phyloP scores from a whole-genome alignment of 2,113 vertebrate genomes.

The Melanerpes formicivorus region DNA sequence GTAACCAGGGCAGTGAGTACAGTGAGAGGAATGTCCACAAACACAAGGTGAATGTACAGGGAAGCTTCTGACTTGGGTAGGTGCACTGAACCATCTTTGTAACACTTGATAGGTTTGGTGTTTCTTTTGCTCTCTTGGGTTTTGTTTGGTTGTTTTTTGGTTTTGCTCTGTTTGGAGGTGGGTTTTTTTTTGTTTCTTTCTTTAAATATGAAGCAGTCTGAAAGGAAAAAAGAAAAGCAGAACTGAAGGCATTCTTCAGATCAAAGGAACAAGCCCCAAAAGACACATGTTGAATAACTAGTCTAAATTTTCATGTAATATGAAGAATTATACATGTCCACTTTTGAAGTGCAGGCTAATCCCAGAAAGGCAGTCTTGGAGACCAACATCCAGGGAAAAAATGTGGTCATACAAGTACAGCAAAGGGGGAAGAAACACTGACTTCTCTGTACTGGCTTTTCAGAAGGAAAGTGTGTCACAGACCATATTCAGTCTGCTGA shows the following conservation, averaged over 20 bases:
- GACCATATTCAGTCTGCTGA: background rate
- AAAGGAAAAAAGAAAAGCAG: background rate
- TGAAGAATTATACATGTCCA: background rate
- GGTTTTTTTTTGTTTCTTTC: background rate
- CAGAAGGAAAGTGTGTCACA: background rate
- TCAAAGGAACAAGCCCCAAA: constrained; percentile 15
- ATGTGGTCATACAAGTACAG: constrained; percentile 9
- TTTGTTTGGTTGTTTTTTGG: background rate
- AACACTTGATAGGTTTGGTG: background rate
- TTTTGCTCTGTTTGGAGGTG: too few species aligned
- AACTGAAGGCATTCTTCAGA: background rate
- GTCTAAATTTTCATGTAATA: constrained; percentile 28
- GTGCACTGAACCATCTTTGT: background rate
- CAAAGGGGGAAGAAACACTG: background rate
- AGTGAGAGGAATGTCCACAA: background rate
- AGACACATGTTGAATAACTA: background rate
- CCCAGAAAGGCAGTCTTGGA: background rate
- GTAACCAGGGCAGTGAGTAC: background rate
- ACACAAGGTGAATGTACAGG: background rate
- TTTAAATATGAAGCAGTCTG: background rate
- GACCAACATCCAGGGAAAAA: constrained; percentile 9
- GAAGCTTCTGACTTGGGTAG: background rate
- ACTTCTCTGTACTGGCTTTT: background rate
- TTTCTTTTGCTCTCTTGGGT: background rate
- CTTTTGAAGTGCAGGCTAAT: constrained; percentile 39